Evolutionary conservation across 2,113 vertebrate genomes (phyloP), one percentile per base, ranked within the genome.

Genomic region (Gopherus flavomarginatus): DNA sequence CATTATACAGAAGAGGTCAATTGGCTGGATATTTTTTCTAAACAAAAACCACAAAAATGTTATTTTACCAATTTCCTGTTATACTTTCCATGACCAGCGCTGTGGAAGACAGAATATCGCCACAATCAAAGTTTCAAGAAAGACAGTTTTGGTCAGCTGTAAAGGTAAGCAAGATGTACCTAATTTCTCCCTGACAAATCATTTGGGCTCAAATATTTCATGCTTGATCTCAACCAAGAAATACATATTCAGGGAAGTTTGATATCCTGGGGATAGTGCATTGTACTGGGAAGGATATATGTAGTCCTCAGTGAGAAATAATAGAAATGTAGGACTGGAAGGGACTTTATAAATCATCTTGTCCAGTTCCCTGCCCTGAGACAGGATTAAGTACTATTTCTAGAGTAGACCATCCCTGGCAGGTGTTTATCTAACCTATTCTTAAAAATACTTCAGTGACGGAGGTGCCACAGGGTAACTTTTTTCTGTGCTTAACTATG

Each of bases 91-190:
- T 95, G 49, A 93, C 75, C 89, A 99, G 99, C 89, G 89, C 96
- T 80, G 87, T 99, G 82, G 98, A 99, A 91, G 98, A 99, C 94
- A 97, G 83, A 83, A 97, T 89, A 11, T 99, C 98, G 14, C 97
- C 97, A 72, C 98, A 98, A 90, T 98, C 96, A 89, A 96, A 95
- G 87, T 99, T 99, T 95, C 99, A 99, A 97, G 98, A 99, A 56
- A 98, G 98, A 59, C 98, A 98, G 35, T 99, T 99, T 97, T 99
- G 98, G 99, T 99, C 97, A 54, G 98, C 99, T 87, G 92, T 99
- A 84, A 99, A 99, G 98, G 99, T 99, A 97, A 96, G 94, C 47
- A 87, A 90, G 57, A 88, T 2, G 29, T 1, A 14, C 2, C 2
- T 53, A 13, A 38, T 0, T 17, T 81, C 31, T 4, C 4, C 82